Evolutionary conservation across 1,140 invertebrate genomes (phyloP).

Genomic region (Diachasmimorpha longicaudata): DNA sequence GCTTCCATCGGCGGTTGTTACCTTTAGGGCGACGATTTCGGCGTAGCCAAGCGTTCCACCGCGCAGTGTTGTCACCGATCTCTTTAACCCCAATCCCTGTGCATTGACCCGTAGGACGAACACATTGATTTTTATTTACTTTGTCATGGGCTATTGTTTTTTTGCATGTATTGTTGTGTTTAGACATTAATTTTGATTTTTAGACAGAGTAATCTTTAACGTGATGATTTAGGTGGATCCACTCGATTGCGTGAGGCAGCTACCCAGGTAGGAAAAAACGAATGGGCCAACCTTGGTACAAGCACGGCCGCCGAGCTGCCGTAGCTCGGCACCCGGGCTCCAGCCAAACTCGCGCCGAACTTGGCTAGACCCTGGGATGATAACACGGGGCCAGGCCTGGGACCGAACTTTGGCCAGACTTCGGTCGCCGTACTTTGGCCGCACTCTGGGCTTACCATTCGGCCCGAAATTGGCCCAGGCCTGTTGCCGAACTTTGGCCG

Average conservation of each 20-base stretch:
- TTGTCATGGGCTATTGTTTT: not conserved
- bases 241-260: not conserved
- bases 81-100: conserved; percentile 82
- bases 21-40: conserved; percentile 95
- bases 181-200: not conserved
- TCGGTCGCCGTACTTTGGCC: too few species aligned
- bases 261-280: too few species aligned
- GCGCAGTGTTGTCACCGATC: conserved; percentile 87
- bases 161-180: conserved; percentile 2
- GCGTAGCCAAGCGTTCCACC: conserved; percentile 87
- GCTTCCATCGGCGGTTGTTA: conserved; percentile 54
- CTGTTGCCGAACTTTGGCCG: too few species aligned
- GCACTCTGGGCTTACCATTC: too few species aligned
- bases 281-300: too few species aligned
- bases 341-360: too few species aligned
- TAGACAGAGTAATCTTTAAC: conserved; percentile 13
- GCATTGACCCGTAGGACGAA: conserved; percentile 62
- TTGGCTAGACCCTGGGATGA: too few species aligned
- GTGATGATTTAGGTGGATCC: not conserved
- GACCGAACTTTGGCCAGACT: too few species aligned
- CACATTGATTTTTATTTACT: conserved; percentile 33
- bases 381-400: too few species aligned
- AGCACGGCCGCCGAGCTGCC: too few species aligned
- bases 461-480: too few species aligned
- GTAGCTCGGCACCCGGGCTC: too few species aligned